Evolutionary conservation across 53 echinoderm and acorn worm species (phyloP).

Genomic region (Arbacia lixula): DNA sequence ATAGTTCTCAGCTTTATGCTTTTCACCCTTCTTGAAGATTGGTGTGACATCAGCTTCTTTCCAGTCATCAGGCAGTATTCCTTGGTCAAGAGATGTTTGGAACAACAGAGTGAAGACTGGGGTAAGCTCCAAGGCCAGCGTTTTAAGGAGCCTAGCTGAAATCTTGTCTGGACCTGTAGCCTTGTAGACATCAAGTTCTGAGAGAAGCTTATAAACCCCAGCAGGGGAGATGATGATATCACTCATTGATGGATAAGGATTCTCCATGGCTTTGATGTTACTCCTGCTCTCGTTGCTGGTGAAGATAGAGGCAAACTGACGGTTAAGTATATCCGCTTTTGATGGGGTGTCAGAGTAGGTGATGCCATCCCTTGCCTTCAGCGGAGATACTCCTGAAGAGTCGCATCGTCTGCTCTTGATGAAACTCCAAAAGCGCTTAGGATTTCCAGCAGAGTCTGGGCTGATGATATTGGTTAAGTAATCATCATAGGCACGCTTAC

Average conservation of each 20-base stretch:
- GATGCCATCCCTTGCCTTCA: conserved; percentile 31
- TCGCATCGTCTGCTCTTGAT: conserved; percentile 55
- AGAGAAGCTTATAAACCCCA: conserved; percentile 54
- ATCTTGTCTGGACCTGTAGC: conserved; percentile 49
- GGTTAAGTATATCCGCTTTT: conserved; percentile 46
- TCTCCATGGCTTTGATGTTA: conserved; percentile 20
- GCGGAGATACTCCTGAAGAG: conserved; percentile 35
- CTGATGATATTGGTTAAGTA: conserved; percentile 25
- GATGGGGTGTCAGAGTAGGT: conserved; percentile 18
- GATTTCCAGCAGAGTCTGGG: conserved; percentile 1
- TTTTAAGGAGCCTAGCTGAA: conserved; percentile 29
- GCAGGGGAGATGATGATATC: conserved; percentile 11
- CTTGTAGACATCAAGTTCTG: conserved; percentile 32
- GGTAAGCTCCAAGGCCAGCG: conserved; percentile 1
- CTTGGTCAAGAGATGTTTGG: conserved; percentile 26
- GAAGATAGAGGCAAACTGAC: conserved; percentile 39
- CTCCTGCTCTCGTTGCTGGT: neutral
- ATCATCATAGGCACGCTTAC: no score
- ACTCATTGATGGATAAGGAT: conserved; percentile 18
- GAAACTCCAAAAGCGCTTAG: conserved; percentile 46
- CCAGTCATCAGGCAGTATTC: conserved; percentile 51
- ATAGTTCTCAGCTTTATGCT: neutral
- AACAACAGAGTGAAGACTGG: conserved; percentile 15
- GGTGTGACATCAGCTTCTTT: conserved; percentile 31
- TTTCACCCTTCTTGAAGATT: conserved; percentile 57